A percentile compares a stretch with the other conserved stretches of the same genome.
Conservation (phyloP, 1,140 invertebrate species). For the Lethrus apterus region DNA sequence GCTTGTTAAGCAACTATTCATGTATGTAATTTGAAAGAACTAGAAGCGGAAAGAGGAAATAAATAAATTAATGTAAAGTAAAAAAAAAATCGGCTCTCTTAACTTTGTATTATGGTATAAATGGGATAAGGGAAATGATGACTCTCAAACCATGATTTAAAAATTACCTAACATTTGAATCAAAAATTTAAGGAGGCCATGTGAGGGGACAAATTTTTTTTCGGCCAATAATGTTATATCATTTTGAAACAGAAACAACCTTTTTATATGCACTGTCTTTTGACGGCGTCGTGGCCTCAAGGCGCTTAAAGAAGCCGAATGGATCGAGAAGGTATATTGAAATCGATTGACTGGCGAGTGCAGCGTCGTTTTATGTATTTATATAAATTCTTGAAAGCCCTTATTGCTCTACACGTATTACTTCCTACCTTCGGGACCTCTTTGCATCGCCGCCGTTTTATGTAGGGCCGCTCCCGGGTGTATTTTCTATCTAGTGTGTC, state of each 20-base stretch:
- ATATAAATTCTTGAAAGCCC: constrained; percentile 26
- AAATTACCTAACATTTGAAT: no score
- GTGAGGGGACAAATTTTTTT: no score
- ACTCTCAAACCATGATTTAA: no score
- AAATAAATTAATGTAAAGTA: no score
- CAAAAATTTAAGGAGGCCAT: no score
- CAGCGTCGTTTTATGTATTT: constrained; percentile 25
- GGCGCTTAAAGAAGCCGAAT: constrained; percentile 22
- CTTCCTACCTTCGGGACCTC: constrained; percentile 22
- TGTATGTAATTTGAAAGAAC: no score
- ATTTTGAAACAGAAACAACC: background rate
- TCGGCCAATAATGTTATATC: background rate
- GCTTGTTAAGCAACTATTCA: no score
- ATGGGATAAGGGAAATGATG: no score
- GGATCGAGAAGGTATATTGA: constrained; percentile 23
- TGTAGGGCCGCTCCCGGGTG: constrained; percentile 8
- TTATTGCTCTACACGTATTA: constrained; percentile 23
- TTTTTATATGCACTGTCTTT: constrained; percentile 10
- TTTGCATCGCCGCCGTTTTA: constrained; percentile 20
- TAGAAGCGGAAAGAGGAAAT: no score
- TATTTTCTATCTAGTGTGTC: constrained; percentile 14
- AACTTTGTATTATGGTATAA: no score
- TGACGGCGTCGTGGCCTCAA: constrained; percentile 11
- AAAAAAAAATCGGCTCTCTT: no score
- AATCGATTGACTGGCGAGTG: constrained; percentile 27